These are phyloP conservation scores for Lithodes maja DNA, from an alignment of 2,888 invertebrate genomes.

Conservation along the genomic window DNA sequence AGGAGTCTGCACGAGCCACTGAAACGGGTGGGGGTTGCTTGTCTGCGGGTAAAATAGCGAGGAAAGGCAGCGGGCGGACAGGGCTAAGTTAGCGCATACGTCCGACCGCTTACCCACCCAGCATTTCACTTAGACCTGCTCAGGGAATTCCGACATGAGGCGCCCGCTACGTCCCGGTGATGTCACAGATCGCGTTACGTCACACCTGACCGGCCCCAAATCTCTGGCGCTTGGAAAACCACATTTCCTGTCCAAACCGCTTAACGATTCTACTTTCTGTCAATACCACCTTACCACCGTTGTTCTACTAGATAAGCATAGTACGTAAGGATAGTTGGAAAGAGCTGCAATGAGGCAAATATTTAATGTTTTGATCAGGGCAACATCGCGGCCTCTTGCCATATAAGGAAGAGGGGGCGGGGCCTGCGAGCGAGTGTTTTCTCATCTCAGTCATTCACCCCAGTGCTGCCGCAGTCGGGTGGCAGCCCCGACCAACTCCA, in stretches of 20 bases:
- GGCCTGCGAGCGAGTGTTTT: constrained; percentile 47
- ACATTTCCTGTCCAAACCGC: no score
- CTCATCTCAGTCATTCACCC: constrained; percentile 63
- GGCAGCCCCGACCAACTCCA: constrained; percentile 46
- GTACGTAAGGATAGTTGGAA: background rate
- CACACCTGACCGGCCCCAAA: constrained; percentile 48
- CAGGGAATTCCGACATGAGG: constrained; percentile 59
- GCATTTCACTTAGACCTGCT: constrained; percentile 57
- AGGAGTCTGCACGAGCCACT: constrained; percentile 22
- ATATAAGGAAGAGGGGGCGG: constrained; percentile 52
- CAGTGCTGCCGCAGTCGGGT: constrained; percentile 51
- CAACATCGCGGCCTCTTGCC: constrained; percentile 13
- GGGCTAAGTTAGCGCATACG: constrained; percentile 23
- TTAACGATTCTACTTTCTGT: background rate
- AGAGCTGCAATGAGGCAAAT: background rate
- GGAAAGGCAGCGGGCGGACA: background rate
- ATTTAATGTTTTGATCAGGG: constrained; percentile 13
- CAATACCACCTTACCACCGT: no score
- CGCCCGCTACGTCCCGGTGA: constrained; percentile 54
- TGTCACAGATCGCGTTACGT: constrained; percentile 49
- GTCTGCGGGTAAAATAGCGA: constrained; percentile 22
- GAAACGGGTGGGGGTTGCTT: constrained; percentile 20
- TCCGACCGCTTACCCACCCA: constrained; percentile 50
- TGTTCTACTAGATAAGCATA: background rate
- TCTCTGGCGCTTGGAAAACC: background rate